Conservation (phyloP, 2,113 vertebrate species). For the Pelusios castaneus region DNA sequence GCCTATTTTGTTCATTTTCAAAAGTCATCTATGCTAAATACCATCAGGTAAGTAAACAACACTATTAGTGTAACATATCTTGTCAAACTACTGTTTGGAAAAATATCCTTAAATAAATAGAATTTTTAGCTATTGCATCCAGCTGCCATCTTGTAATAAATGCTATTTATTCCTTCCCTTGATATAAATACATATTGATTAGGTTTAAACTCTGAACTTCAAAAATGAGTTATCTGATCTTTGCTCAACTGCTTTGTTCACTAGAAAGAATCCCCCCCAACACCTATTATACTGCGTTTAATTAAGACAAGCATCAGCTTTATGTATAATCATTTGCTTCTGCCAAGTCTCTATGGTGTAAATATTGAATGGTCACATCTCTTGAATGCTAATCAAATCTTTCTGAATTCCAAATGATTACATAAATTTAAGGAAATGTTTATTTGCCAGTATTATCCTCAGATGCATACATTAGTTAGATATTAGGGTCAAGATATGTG, state of each 20-base stretch:
- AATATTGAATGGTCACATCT: slow-evolving; percentile 83
- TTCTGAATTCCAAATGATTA: slow-evolving; percentile 84
- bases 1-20: not conserved
- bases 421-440: slow-evolving; percentile 83
- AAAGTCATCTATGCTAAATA: slow-evolving; percentile 41
- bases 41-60: slow-evolving; percentile 32
- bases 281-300: slow-evolving; percentile 85
- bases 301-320: slow-evolving; percentile 86
- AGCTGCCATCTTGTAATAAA: slow-evolving; percentile 67
- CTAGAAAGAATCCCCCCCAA: slow-evolving; percentile 58
- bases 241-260: slow-evolving; percentile 80
- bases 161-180: slow-evolving; percentile 59
- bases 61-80: slow-evolving; percentile 34
- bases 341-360: slow-evolving; percentile 80
- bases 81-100: slow-evolving; percentile 26
- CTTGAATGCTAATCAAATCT: slow-evolving; percentile 86
- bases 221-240: slow-evolving; percentile 81
- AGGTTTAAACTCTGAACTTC: slow-evolving; percentile 76
- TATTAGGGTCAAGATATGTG: slow-evolving; percentile 64
- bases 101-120: slow-evolving; percentile 61
- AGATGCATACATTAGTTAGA: slow-evolving; percentile 60
- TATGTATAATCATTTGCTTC: slow-evolving; percentile 83
- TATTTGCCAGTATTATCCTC: slow-evolving; percentile 69
- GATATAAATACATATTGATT: slow-evolving; percentile 88
- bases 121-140: slow-evolving; percentile 72